Conservation (phyloP, 2,113 vertebrate species). For the Anhinga anhinga region DNA sequence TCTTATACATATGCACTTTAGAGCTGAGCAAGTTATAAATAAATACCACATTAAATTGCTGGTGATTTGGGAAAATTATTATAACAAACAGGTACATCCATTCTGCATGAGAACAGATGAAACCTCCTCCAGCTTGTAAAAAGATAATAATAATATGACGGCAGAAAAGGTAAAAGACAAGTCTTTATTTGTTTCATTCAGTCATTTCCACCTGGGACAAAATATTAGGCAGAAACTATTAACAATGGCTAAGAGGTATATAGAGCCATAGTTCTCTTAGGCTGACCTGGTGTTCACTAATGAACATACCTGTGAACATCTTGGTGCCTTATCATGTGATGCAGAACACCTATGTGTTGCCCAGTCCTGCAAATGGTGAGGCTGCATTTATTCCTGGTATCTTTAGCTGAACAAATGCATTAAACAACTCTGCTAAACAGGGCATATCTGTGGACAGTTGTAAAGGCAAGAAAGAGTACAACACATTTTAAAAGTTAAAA, state of each 20-base stretch:
- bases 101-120: background rate
- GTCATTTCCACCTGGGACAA: background rate
- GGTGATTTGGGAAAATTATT: background rate
- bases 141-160: background rate
- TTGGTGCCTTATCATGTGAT: background rate
- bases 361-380: background rate
- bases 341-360: accelerated
- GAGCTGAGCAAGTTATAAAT: background rate
- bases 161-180: background rate
- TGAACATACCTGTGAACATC: background rate
- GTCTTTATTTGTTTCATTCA: background rate
- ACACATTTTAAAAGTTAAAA: background rate
- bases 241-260: background rate
- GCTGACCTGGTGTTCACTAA: background rate
- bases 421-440: background rate
- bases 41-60: background rate
- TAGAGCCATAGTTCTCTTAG: background rate
- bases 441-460: background rate
- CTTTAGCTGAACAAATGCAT: background rate
- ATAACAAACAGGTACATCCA: background rate
- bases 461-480: background rate
- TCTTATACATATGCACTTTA: accelerated
- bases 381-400: background rate
- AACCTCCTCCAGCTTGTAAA: background rate
- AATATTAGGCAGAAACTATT: background rate